These are phyloP conservation scores for Serilophus lunatus DNA, from an alignment of 2,113 vertebrate species.

Conservation along the genomic window DNA sequence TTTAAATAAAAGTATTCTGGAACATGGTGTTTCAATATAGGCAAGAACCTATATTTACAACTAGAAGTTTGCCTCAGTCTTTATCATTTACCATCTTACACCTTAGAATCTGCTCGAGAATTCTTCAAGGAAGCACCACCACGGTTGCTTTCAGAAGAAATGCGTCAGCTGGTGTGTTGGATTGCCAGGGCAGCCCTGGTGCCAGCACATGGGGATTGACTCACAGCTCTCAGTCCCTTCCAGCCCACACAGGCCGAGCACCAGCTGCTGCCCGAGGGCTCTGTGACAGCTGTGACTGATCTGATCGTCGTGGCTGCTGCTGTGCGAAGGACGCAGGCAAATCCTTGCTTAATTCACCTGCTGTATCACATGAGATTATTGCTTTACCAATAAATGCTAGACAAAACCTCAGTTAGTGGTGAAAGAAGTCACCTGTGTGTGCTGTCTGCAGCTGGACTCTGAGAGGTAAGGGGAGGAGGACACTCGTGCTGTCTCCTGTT, in stretches of 20 bases:
- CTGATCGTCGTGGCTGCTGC: fast-evolving
- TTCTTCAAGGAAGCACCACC: neutral
- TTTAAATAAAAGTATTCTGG: neutral
- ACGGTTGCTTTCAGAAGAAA: neutral
- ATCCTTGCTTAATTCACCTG: neutral
- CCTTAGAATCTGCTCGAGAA: neutral
- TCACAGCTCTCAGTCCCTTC: fast-evolving
- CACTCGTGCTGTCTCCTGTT: fast-evolving
- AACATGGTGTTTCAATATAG: neutral
- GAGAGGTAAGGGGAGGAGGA: neutral
- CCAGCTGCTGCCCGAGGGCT: fast-evolving
- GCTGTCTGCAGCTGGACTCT: neutral
- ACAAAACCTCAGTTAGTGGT: neutral
- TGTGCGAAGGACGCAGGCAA: neutral
- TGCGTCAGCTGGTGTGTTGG: neutral
- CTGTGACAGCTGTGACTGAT: neutral
- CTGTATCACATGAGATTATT: neutral
- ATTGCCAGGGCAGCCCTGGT: neutral
- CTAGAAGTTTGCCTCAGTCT: neutral
- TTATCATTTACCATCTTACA: neutral
- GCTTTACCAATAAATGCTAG: neutral
- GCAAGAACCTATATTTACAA: neutral
- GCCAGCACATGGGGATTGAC: too few species aligned
- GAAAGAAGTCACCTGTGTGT: neutral
- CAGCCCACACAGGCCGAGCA: fast-evolving